phyloP scores from a whole-genome alignment of 92 coral and sea anemone genomes.

The Siderastrea radians region DNA sequence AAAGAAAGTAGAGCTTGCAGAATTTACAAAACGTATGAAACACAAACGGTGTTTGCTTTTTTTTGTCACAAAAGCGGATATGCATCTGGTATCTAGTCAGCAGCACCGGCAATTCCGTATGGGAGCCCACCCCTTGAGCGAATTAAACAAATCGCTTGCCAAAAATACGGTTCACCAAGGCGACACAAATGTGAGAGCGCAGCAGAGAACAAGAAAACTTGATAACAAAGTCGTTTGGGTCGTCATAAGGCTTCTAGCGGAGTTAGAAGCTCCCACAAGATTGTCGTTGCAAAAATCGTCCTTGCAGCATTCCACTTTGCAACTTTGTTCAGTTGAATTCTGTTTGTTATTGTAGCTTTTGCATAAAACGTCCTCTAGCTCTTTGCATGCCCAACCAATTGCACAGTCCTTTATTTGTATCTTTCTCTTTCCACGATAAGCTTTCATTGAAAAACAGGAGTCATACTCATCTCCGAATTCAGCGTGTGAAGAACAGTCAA shows the following conservation, averaged over 20 bases:
- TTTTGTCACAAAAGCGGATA: no score
- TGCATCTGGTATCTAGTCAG: no score
- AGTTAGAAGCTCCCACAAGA: neutral
- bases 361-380: constrained; percentile 27
- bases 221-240: neutral
- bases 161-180: neutral
- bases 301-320: constrained; percentile 29
- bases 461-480: constrained; percentile 12
- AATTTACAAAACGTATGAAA: no score
- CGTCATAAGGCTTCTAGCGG: neutral
- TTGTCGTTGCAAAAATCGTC: constrained; percentile 17
- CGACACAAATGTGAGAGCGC: neutral
- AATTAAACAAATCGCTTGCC: no score
- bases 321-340: neutral
- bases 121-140: no score
- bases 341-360: neutral
- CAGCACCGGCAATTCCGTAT: no score
- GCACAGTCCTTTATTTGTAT: constrained; percentile 20
- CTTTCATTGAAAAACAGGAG: constrained; percentile 37
- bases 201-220: neutral
- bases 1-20: no score
- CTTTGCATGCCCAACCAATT: constrained; percentile 7
- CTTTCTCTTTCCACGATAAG: neutral
- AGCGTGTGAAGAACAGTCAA: constrained; percentile 3
- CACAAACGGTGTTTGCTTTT: no score